These are phyloP conservation scores for Hydrolagus affinis DNA, from an alignment of 2,113 vertebrate genomes.

Conservation along the genomic window DNA sequence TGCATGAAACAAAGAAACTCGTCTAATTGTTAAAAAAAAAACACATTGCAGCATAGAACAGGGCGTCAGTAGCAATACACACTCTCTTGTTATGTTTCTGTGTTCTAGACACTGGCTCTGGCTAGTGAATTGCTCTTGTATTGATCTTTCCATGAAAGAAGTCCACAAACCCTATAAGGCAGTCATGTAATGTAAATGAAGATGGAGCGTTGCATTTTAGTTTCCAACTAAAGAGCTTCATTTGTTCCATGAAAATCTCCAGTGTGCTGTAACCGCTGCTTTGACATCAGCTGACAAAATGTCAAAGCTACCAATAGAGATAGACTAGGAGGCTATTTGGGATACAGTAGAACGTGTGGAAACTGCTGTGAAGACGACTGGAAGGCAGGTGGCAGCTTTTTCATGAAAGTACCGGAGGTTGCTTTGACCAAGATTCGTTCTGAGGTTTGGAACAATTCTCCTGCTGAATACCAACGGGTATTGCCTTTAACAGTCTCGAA, in stretches of 20 bases:
- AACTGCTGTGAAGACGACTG: background rate
- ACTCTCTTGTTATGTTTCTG: background rate
- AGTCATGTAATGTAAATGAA: constrained; percentile 29
- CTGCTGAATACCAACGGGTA: background rate
- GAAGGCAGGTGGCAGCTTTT: constrained; percentile 12
- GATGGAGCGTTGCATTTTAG: constrained; percentile 9
- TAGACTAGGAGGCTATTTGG: no score
- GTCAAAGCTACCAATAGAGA: background rate
- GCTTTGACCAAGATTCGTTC: background rate
- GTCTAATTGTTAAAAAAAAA: constrained; percentile 1
- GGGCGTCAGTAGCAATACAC: background rate
- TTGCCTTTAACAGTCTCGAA: background rate
- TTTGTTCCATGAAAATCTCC: constrained; percentile 23
- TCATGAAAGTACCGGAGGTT: background rate
- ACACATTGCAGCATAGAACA: background rate
- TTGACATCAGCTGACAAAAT: constrained; percentile 10
- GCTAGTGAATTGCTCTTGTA: background rate
- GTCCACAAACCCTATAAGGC: constrained; percentile 16
- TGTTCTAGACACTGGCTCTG: background rate
- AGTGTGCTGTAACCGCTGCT: background rate
- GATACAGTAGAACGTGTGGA: background rate
- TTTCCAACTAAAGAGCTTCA: background rate
- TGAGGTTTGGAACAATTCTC: background rate
- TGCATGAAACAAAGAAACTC: background rate
- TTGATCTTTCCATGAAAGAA: constrained; percentile 5